Conservation (phyloP, 2,113 vertebrate genomes). For the Ctenodactylus gundi region DNA sequence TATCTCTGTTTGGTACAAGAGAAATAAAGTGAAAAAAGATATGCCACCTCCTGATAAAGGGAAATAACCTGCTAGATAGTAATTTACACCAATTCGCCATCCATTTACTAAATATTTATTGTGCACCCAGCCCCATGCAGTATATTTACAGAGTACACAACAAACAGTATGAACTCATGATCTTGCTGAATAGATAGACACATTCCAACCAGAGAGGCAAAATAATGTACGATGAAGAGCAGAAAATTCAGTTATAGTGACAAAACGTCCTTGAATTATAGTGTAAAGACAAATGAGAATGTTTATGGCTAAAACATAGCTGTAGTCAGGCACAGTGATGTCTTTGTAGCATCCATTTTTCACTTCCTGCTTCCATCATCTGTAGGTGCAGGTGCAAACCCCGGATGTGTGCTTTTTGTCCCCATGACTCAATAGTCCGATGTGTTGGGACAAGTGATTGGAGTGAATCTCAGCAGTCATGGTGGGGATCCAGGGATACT, state of each 20-base stretch:
- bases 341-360: not conserved
- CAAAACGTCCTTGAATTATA: not conserved
- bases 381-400: not conserved
- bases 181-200: not conserved
- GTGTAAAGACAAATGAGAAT: not conserved
- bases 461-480: not conserved
- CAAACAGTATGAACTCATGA: not conserved
- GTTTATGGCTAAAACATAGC: not conserved
- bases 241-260: not conserved
- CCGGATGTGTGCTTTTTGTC: not conserved
- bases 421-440: not conserved
- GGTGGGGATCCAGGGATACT: not conserved
- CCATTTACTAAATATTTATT: constrained; percentile 35
- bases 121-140: not conserved
- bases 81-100: constrained; percentile 26
- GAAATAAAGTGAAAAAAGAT: constrained; percentile 46
- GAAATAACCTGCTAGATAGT: constrained; percentile 28
- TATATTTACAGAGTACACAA: not conserved
- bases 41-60: not conserved
- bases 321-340: not conserved
- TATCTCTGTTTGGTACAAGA: constrained; percentile 15
- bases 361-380: not conserved
- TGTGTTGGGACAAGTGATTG: not conserved
- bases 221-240: not conserved
- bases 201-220: not conserved